Evolutionary conservation across 2,797 vertebrate genomes (phyloP), one percentile per base, ranked within the genome.

Genomic region (Gallinago stenura): DNA sequence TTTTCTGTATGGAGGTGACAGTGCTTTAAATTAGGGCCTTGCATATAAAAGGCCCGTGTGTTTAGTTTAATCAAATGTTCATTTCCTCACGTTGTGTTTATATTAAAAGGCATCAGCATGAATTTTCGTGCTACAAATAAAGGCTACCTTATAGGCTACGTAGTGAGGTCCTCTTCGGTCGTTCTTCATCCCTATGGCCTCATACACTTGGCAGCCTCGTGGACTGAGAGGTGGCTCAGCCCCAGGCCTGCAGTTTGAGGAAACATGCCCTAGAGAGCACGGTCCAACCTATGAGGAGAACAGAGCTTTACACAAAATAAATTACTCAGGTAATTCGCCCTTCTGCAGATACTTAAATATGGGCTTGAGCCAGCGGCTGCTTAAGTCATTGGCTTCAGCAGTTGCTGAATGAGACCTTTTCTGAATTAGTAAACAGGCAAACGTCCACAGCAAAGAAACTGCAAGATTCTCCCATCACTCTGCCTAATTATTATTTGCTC

Each of bases 31-130:
- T 95, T 91, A 96, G 73, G 91, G 60, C 54, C 87, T 87, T 65
- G 82, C 77, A 85, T 96, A 95, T 87, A 95, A 96, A 97, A 95
- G 87, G 86, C 61, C 37, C 0, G 17, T 84, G 91, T 96, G 86
- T 95, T 97, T 95, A 90, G 94, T 87, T 97, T 96, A 97, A 97
- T 96, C 93, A 95, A 95, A 96, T 77, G 79, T 95, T 97, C 91
- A 91, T 96, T 96, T 97, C 86, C 71, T 92, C 71, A 94, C 0
- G 1, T 94, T 95, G 86, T 19, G 5, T 94, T 96, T 95, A 90
- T 79, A 94, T 88, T 95, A 95, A 95, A 95, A 93, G 79, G 25
- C 66, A 96, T 84, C 79, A 58, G 82, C 62, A 72, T 75, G 77
- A 89, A 87, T 95, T 96, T 96, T 88, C 56, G 53, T 50, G 53